These are phyloP conservation scores for Pachyramphus minor DNA, from an alignment of 2,113 vertebrate species.

Conservation along the genomic window DNA sequence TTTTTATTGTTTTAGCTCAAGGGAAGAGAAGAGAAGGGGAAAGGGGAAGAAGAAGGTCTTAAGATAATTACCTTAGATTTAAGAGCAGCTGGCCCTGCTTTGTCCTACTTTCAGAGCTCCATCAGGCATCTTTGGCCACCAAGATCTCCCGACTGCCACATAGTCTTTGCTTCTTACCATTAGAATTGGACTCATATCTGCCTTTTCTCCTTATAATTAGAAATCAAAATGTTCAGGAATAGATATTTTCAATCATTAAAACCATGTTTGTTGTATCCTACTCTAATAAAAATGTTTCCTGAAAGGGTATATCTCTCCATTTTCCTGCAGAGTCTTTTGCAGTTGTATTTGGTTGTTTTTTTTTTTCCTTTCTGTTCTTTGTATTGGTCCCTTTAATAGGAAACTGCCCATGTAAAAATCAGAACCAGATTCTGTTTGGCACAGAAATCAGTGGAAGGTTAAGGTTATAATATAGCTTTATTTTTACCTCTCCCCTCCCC, in stretches of 20 bases:
- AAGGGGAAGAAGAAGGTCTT: not conserved
- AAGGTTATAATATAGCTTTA: not conserved
- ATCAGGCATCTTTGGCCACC: not conserved
- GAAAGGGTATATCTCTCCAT: not conserved
- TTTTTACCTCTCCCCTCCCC: not conserved
- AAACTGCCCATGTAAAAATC: not conserved
- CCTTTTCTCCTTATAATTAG: not conserved
- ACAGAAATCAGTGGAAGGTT: not conserved
- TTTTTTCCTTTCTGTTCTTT: not conserved
- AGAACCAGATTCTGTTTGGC: not conserved
- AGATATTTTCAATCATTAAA: not conserved
- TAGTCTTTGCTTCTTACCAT: not conserved
- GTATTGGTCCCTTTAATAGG: not conserved
- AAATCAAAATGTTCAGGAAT: not conserved
- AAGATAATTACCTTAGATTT: slow-evolving; percentile 49
- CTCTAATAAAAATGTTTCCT: not conserved
- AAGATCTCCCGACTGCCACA: not conserved
- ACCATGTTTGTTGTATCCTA: not conserved
- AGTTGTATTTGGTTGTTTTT: not conserved
- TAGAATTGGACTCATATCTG: not conserved
- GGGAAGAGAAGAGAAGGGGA: not conserved
- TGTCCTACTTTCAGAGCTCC: not conserved
- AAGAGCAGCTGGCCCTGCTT: not conserved
- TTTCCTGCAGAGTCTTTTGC: not conserved
- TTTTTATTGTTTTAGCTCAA: slow-evolving; percentile 50